Conservation (phyloP, 1,140 invertebrate genomes). For the Spodoptera litura region DNA sequence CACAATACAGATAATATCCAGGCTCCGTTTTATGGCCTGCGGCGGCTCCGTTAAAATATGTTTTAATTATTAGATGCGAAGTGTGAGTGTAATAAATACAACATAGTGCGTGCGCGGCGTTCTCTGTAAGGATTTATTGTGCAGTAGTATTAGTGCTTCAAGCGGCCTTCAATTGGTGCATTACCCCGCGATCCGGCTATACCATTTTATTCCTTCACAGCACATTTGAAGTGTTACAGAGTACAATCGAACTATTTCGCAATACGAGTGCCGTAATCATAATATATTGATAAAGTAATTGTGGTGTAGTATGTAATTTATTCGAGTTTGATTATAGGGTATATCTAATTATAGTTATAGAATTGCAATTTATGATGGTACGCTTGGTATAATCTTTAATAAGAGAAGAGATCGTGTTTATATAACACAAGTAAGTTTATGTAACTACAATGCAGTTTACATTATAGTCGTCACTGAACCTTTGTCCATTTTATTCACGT, state of each 20-base stretch:
- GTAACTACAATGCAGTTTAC: not conserved
- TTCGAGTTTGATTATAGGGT: not conserved
- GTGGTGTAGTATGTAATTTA: not conserved
- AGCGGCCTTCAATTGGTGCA: constrained; percentile 57
- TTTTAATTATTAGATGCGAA: constrained; percentile 66
- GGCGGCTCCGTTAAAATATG: constrained; percentile 33
- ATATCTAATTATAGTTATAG: not conserved
- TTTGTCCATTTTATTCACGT: not conserved
- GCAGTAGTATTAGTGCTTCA: constrained; percentile 53
- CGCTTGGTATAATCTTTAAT: not conserved
- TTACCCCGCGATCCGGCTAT: constrained; percentile 50
- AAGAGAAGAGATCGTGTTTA: not conserved
- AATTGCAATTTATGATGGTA: not conserved
- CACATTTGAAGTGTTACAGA: constrained; percentile 20
- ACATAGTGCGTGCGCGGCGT: constrained; percentile 42
- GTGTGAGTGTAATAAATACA: constrained; percentile 47
- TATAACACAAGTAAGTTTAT: not conserved
- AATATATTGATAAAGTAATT: not conserved
- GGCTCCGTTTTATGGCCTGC: constrained; percentile 38
- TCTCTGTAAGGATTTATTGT: constrained; percentile 63
- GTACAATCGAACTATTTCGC: constrained; percentile 7
- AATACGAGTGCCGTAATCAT: not conserved
- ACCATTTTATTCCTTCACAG: constrained; percentile 29
- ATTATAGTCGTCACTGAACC: not conserved
- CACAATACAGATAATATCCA: constrained; percentile 38